Evolutionary conservation across 2,888 invertebrate species (phyloP).

Genomic region (Acleris sparsana): DNA sequence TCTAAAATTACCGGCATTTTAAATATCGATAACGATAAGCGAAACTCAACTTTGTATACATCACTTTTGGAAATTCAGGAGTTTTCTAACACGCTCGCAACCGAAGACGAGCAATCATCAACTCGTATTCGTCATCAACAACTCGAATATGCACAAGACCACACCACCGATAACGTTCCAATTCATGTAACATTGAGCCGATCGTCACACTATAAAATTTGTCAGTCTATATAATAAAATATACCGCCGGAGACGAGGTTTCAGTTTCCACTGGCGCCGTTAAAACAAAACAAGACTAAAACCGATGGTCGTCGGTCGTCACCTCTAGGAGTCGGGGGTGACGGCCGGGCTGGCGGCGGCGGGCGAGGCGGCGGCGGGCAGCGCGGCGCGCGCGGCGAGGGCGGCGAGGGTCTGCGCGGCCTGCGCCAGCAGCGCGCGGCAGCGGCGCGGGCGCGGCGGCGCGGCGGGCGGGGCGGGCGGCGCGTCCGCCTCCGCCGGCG

Average conservation of each 20-base stretch:
- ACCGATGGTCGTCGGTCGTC: not conserved
- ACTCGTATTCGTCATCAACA: not conserved
- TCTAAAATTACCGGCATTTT: not conserved
- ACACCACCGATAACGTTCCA: not conserved
- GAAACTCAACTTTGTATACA: not conserved
- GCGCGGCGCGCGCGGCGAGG: constrained; percentile 40
- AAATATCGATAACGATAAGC: not conserved
- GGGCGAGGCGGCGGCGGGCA: constrained; percentile 19
- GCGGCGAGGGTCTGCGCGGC: constrained; percentile 53
- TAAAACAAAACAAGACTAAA: constrained; percentile 3
- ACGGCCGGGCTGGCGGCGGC: not conserved
- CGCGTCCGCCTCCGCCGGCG: constrained; percentile 44
- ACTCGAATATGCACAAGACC: not conserved
- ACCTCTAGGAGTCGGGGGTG: constrained; percentile 38
- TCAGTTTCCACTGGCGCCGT: not conserved
- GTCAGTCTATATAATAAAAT: not conserved
- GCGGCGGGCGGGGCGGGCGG: constrained; percentile 42
- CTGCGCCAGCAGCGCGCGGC: constrained; percentile 48
- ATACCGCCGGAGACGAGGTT: not conserved
- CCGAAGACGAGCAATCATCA: not conserved
- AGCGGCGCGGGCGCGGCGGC: constrained; percentile 44
- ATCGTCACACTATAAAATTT: constrained; percentile 18
- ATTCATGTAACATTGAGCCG: constrained; percentile 28
- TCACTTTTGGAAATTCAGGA: not conserved
- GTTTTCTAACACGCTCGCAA: constrained; percentile 14